These are phyloP conservation scores for Bombus confusus DNA, from an alignment of 1,140 invertebrate species.

Conservation along the genomic window DNA sequence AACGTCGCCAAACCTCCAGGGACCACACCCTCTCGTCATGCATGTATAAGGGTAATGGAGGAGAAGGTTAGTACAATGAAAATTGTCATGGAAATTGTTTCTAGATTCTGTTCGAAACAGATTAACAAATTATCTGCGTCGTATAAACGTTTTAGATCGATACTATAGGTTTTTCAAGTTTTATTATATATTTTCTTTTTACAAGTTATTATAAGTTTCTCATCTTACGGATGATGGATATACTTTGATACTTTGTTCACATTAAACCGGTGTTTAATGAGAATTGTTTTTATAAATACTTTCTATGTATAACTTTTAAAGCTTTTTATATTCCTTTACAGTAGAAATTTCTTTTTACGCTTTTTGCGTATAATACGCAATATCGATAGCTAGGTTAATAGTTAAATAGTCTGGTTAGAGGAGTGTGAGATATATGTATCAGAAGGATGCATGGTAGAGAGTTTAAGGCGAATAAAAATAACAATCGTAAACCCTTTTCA, in stretches of 20 bases:
- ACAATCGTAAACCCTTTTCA: too few relatives aligned
- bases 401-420: too few relatives aligned
- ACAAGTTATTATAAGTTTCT: not conserved
- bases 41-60: not conserved
- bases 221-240: not conserved
- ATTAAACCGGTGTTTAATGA: too few relatives aligned
- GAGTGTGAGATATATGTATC: too few relatives aligned
- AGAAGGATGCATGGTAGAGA: too few relatives aligned
- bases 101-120: not conserved
- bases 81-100: too few relatives aligned
- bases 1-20: constrained; percentile 1
- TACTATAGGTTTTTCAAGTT: not conserved
- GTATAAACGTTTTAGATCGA: too few relatives aligned
- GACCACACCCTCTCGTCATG: constrained; percentile 8
- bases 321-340: not conserved
- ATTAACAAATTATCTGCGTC: not conserved
- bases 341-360: not conserved
- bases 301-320: not conserved
- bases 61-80: constrained; percentile 29
- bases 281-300: not conserved
- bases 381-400: too few relatives aligned
- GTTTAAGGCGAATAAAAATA: too few relatives aligned
- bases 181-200: not conserved
- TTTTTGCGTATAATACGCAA: too few relatives aligned
- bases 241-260: not conserved